Conservation (phyloP, 2,888 invertebrate genomes). For the Sialis fuliginosa region DNA sequence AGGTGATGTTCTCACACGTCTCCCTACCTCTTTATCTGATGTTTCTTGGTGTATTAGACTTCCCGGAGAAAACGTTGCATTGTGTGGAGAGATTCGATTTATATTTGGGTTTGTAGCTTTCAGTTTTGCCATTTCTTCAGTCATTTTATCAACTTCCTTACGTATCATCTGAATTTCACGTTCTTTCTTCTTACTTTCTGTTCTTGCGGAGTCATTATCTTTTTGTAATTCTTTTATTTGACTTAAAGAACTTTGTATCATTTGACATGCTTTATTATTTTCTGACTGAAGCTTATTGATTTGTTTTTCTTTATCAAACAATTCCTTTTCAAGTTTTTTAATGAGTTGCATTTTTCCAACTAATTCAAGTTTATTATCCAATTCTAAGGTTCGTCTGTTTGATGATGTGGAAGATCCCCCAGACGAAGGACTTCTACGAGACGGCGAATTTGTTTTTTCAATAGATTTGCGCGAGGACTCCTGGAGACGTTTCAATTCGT, state of each 20-base stretch:
- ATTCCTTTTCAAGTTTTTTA: slow-evolving; percentile 19
- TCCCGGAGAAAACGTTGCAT: too few relatives aligned
- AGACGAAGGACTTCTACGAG: too few relatives aligned
- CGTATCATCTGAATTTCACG: background rate
- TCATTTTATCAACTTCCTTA: background rate
- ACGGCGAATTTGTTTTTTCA: too few relatives aligned
- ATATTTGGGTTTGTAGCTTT: slow-evolving; percentile 10
- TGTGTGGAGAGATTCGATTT: too few relatives aligned
- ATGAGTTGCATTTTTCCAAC: slow-evolving; percentile 7
- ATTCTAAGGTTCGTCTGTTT: too few relatives aligned
- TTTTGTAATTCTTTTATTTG: background rate
- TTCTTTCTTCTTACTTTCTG: background rate
- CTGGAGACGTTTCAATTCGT: background rate
- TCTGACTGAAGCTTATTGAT: slow-evolving; percentile 14
- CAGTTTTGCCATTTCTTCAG: slow-evolving; percentile 16
- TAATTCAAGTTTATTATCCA: too few relatives aligned
- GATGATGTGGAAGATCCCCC: too few relatives aligned
- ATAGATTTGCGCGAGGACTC: too few relatives aligned
- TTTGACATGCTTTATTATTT: background rate
- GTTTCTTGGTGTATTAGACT: too few relatives aligned
- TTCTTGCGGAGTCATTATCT: too few relatives aligned
- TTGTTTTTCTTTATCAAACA: slow-evolving; percentile 15
- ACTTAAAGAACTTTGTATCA: background rate
- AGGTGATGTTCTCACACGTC: too few relatives aligned
- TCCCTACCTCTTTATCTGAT: too few relatives aligned